Evolutionary conservation across 2,113 vertebrate genomes (phyloP).

Genomic region (Amazona guildingii): DNA sequence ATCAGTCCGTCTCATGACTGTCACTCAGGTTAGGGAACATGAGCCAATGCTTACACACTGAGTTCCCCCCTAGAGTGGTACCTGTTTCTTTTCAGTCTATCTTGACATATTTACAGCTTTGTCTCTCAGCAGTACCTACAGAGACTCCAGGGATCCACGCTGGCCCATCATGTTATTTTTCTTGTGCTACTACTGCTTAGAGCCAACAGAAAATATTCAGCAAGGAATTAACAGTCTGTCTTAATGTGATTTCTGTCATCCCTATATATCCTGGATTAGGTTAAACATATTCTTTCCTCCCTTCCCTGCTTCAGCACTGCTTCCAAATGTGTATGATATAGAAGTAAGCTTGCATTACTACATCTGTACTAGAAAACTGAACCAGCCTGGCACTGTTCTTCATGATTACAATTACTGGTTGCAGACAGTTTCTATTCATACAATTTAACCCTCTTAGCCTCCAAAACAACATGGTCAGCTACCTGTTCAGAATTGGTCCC

Average conservation of each 20-base stretch:
- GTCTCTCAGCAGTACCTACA: background rate
- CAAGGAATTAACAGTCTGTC: background rate
- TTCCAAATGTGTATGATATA: background rate
- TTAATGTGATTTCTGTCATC: conserved; percentile 42
- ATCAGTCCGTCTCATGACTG: background rate
- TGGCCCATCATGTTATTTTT: background rate
- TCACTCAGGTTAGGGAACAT: background rate
- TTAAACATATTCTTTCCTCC: background rate
- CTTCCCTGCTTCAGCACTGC: background rate
- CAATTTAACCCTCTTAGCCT: background rate
- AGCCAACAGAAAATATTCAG: conserved; percentile 18
- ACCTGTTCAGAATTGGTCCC: background rate
- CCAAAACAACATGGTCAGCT: background rate
- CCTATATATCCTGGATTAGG: background rate
- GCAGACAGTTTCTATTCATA: background rate
- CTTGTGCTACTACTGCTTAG: background rate
- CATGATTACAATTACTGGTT: background rate
- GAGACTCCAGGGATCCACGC: background rate
- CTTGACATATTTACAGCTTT: background rate
- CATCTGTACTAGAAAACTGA: background rate
- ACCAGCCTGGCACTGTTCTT: background rate
- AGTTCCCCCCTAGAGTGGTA: background rate
- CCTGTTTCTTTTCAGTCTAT: background rate
- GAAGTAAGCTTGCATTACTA: background rate
- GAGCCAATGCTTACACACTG: background rate